Evolutionary conservation across 1,140 invertebrate species (phyloP).

Genomic region (Trichonephila clavipes): DNA sequence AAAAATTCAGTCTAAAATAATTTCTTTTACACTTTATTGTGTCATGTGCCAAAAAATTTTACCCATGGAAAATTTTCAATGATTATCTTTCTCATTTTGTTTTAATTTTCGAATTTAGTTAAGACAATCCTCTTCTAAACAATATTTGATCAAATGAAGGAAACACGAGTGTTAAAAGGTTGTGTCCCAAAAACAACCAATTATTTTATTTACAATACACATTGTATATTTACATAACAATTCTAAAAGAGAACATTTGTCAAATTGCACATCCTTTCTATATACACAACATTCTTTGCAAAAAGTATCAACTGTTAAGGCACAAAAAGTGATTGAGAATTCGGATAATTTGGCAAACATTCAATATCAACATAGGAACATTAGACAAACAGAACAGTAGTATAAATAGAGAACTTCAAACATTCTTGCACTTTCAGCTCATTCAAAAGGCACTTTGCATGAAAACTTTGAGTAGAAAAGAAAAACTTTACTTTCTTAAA

Average conservation of each 20-base stretch:
- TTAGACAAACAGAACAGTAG: background rate
- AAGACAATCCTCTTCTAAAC: no score
- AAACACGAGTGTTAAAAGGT: no score
- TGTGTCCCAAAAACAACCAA: no score
- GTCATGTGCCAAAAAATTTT: no score
- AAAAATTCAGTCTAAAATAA: no score
- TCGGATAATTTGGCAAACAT: constrained; percentile 27
- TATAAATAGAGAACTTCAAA: background rate
- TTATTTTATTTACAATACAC: background rate
- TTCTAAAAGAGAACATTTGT: constrained; percentile 7
- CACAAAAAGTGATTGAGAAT: background rate
- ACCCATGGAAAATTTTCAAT: no score
- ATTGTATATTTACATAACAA: background rate
- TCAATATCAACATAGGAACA: constrained; percentile 22
- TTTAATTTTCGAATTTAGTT: no score
- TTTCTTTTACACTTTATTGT: no score
- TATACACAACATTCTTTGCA: background rate
- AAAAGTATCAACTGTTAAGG: constrained; percentile 1
- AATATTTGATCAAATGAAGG: no score
- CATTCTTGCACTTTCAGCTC: background rate
- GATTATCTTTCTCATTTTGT: no score
- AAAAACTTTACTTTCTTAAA: background rate
- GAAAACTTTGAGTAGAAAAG: background rate
- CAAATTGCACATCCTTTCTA: constrained; percentile 8
- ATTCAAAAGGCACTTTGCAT: background rate